Evolutionary conservation across 1,140 invertebrate species (phyloP).

Genomic region (Drosophila pruinosa): DNA sequence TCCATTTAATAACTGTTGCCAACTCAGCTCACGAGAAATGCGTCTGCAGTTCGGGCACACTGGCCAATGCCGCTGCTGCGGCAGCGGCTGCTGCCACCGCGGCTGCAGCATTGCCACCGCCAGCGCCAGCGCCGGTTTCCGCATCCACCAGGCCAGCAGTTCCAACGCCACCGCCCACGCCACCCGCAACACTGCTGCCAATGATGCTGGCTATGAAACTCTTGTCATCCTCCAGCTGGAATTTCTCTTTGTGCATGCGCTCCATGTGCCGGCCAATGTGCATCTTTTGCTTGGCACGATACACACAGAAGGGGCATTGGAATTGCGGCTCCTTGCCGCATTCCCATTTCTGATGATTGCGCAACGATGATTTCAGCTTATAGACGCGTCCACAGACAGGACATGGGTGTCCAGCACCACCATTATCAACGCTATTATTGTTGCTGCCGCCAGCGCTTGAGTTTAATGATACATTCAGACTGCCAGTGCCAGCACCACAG

Average conservation of each 20-base stretch:
- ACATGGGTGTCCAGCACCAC: conserved; percentile 86
- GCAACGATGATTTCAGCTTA: conserved; percentile 92
- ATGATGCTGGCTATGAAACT: conserved; percentile 47
- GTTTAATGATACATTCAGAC: conserved; percentile 35
- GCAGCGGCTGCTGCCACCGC: conserved; percentile 49
- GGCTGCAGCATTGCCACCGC: conserved; percentile 6
- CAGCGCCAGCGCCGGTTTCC: conserved; percentile 12
- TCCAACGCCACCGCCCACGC: conserved; percentile 12
- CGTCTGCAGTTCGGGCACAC: conserved; percentile 64
- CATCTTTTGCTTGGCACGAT: conserved; percentile 92
- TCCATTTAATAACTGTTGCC: conserved; percentile 50
- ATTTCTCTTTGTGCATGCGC: conserved; percentile 91
- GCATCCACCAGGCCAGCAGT: conserved; percentile 5
- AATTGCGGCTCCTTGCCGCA: conserved; percentile 93
- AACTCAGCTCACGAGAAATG: conserved; percentile 73
- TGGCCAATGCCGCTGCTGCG: conserved; percentile 56
- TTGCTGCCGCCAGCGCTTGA: conserved; percentile 18
- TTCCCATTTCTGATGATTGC: conserved; percentile 94
- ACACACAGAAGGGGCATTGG: conserved; percentile 91
- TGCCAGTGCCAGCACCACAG: conserved; percentile 19
- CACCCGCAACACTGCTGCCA: conserved; percentile 30
- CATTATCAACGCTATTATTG: conserved; percentile 63
- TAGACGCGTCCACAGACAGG: conserved; percentile 92
- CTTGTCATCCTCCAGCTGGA: conserved; percentile 77
- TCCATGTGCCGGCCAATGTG: conserved; percentile 94